Conservation (phyloP, 2,888 invertebrate species). For the Caenorhabditis uteleia region DNA sequence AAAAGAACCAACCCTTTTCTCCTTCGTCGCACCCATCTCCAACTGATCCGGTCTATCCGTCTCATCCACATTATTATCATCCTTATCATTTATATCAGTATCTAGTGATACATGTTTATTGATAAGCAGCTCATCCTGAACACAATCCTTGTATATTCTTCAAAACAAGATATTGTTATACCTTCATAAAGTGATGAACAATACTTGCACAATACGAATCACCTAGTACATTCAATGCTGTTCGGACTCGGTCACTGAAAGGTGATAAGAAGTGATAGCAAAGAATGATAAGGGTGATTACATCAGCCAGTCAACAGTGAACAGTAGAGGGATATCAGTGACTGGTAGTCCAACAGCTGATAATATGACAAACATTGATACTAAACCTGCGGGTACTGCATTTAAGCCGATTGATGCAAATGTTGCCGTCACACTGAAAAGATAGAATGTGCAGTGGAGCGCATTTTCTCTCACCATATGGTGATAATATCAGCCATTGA, state of each 20-base stretch:
- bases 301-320: slow-evolving; percentile 72
- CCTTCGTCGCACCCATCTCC: neutral
- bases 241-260: slow-evolving; percentile 73
- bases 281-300: slow-evolving; percentile 55
- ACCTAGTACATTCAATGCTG: slow-evolving; percentile 74
- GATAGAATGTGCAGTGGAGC: slow-evolving; percentile 17
- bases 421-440: slow-evolving; percentile 83
- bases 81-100: neutral
- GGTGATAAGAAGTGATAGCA: neutral
- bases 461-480: slow-evolving; percentile 80
- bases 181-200: slow-evolving; percentile 72
- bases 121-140: too few species aligned
- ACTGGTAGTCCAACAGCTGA: slow-evolving; percentile 71
- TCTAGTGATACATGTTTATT: too few species aligned
- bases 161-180: too few species aligned
- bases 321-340: slow-evolving; percentile 70
- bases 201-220: slow-evolving; percentile 74
- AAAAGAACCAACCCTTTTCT: too few species aligned
- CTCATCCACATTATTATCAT: neutral
- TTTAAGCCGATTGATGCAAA: slow-evolving; percentile 95
- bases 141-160: too few species aligned
- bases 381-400: slow-evolving; percentile 76
- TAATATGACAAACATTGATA: slow-evolving; percentile 70
- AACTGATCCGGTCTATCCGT: neutral
- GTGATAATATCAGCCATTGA: slow-evolving; percentile 84